These are phyloP conservation scores for Hirtodrosophila cameraria DNA, from an alignment of 2,888 invertebrate genomes.

Conservation along the genomic window DNA sequence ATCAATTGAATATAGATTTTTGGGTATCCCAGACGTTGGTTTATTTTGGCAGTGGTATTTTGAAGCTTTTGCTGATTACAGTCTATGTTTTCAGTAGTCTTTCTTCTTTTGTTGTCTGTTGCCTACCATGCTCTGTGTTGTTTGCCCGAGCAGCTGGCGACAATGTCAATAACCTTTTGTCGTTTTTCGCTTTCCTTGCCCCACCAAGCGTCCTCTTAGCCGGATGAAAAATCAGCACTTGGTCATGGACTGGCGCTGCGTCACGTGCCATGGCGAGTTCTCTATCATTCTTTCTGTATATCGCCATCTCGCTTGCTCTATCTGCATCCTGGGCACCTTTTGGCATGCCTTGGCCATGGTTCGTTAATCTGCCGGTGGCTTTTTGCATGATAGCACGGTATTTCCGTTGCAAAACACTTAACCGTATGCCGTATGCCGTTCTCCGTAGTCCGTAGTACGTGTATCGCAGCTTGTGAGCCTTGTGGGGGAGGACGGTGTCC, in stretches of 20 bases:
- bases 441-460: conserved; percentile 10
- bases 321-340: conserved; percentile 54
- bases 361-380: conserved; percentile 77
- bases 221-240: conserved; percentile 76
- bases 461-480: background rate
- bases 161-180: conserved; percentile 77
- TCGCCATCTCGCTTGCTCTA: conserved; percentile 13
- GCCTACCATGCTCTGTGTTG: conserved; percentile 30
- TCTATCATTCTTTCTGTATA: conserved; percentile 22
- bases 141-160: conserved; percentile 38
- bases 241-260: conserved; percentile 78
- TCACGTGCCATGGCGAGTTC: conserved; percentile 66
- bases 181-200: conserved; percentile 30
- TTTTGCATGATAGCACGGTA: conserved; percentile 77
- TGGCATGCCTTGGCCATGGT: conserved; percentile 76
- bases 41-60: conserved; percentile 24
- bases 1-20: conserved; percentile 18
- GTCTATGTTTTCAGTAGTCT: conserved; percentile 38
- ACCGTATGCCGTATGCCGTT: conserved; percentile 45
- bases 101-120: conserved; percentile 55
- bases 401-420: conserved; percentile 79
- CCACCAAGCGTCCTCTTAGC: conserved; percentile 36
- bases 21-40: background rate
- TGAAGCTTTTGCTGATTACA: conserved; percentile 31
- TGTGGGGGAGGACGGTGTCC: conserved; percentile 41